Evolutionary conservation across 1,140 invertebrate species (phyloP).

Genomic region (Diachasma alloeum): DNA sequence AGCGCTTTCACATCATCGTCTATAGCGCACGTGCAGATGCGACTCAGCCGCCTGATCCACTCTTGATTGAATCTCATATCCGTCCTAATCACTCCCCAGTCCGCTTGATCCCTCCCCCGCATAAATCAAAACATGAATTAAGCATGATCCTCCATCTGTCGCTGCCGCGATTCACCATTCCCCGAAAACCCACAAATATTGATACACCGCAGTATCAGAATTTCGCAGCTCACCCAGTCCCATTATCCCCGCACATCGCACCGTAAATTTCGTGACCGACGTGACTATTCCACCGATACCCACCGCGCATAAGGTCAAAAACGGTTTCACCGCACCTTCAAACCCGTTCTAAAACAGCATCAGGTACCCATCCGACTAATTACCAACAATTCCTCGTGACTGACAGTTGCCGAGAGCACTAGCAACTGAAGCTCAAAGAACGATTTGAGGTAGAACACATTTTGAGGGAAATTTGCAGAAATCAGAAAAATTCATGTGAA

Average conservation of each 20-base stretch:
- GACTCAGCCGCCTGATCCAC: too few species aligned
- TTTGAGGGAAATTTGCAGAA: too few species aligned
- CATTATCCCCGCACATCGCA: neutral
- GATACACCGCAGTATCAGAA: neutral
- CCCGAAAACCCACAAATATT: neutral
- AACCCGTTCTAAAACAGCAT: neutral
- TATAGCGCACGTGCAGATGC: too few species aligned
- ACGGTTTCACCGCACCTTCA: neutral
- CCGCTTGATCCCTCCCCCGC: neutral
- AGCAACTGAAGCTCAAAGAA: too few species aligned
- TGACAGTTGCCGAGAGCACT: neutral
- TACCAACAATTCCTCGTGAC: neutral
- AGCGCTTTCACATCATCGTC: too few species aligned
- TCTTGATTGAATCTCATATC: neutral
- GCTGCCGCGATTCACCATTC: neutral
- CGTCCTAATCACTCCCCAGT: neutral
- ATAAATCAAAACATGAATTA: neutral
- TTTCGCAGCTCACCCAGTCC: neutral
- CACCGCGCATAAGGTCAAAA: constrained; percentile 9
- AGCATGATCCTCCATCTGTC: neutral
- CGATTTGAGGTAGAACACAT: too few species aligned
- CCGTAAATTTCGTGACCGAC: constrained; percentile 23
- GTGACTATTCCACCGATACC: constrained; percentile 19
- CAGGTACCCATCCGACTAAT: neutral
- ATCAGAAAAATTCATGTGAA: too few species aligned